Evolutionary conservation across 2,888 invertebrate genomes (phyloP), one percentile per base, ranked within the genome.

Genomic region (Calliopum simillimum): DNA sequence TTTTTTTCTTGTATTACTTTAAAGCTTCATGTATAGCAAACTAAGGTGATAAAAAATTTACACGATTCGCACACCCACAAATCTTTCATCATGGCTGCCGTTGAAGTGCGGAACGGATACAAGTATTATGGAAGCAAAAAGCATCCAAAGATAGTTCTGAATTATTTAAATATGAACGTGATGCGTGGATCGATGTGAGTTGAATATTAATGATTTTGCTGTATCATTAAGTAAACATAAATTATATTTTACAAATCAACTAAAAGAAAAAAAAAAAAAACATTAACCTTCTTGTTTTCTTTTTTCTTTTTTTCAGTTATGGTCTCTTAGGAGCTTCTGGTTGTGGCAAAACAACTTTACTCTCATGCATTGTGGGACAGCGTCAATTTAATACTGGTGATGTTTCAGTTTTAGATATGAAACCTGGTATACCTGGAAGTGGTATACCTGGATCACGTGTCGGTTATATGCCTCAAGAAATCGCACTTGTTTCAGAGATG

Each of bases 401-500:
- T 16, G 87, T 96, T 11, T 89, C 89, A 84, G 94, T 95, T 0
- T 87, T 96, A 46, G 95, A 95, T 0, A 90, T 91, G 4, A 88
- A 86, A 64, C 95, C 95, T 0, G 93, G 92, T 0, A 85, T 88
- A 3, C 84, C 86, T 85, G 92, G 87, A 78, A 93, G 88, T 85
- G 93, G 87, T 74, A 91, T 89, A 78, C 95, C 88, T 56, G 95
- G 93, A 6, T 88, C 90, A 3, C 86, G 89, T 70, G 92, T 96
- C 1, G 96, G 96, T 16, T 96, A 94, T 81, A 96, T 96, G 96
- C 96, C 96, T 14, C 96, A 93, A 92, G 95, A 95, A 76, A 92
- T 94, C 74, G 94, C 94, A 0, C 83, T 95, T 49, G 92, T 93
- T 0, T 90, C 88, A 3, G 94, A 94, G 84, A 94, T 95, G 86